Base-by-base conservation (phyloP, 2,113 vertebrate species). In the Tragulus kanchil region DNA sequence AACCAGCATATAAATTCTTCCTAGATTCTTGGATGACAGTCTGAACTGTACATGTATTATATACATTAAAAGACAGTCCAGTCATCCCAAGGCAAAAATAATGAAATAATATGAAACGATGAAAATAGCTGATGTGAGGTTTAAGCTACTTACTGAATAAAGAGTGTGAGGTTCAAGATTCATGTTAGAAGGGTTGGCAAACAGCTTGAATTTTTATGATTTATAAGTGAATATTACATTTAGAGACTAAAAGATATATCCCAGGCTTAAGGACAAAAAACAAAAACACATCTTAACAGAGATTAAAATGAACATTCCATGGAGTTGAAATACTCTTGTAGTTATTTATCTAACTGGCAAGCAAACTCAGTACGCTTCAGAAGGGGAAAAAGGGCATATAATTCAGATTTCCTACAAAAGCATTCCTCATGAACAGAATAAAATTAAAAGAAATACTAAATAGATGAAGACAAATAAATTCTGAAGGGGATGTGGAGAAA, bases 191-290 rank as follows among this genome's bases (percentile, higher is more conserved):
- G 31, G 5, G 48, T 26, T 77, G n/a, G n/a, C 56, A 61, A 42
- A 56, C 4, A 54, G 19, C 16, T 58, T 89, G 8, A n/a, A 83
- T 16, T 85, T 85, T 87, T 19, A 48, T 56, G 79, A 59, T 15
- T 92, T 71, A 81, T 8, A 92, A 62, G 28, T 86, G 48, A 93
- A 62, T 92, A 82, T 25, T 56, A 16, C 75, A 69, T 89, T 59
- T 92, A 14, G 69, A 85, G 25, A 69, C 25, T 58, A 82, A 89
- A 1, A 8, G 17, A 75, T 64, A 36, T 62, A 11, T 23, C 3
- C 13, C 36, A 62, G 16, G 3, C 26, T 88, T 94, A 67, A 82
- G 5, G 52, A 17, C 7, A 78, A 67, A 67, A 75, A 26, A 58
- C 25, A 73, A 69, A 73, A n/a, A 81, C 12, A n/a, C 9, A 62